phyloP scores from a whole-genome alignment of 2,888 invertebrate species.

The Dynastes tityus region DNA sequence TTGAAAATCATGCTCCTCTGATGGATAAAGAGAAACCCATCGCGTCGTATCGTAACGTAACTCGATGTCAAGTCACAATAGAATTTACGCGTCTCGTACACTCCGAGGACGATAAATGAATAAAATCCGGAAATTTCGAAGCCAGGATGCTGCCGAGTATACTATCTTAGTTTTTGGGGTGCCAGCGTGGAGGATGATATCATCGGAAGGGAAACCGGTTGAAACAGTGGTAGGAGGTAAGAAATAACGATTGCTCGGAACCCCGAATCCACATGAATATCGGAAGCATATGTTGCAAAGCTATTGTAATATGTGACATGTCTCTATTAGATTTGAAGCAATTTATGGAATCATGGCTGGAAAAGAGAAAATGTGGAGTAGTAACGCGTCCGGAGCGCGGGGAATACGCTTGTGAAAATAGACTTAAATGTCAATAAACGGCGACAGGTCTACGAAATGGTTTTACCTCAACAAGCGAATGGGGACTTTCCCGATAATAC shows the following conservation, averaged over 20 bases:
- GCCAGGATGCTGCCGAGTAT: constrained; percentile 21
- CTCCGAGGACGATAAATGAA: constrained; percentile 42
- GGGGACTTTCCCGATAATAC: constrained; percentile 28
- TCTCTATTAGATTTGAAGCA: constrained; percentile 54
- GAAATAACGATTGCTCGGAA: constrained; percentile 47
- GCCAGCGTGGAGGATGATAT: constrained; percentile 20
- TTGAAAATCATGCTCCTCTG: constrained; percentile 29
- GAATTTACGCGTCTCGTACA: constrained; percentile 41
- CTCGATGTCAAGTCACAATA: constrained; percentile 37
- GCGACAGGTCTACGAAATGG: constrained; percentile 29
- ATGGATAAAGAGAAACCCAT: constrained; percentile 29
- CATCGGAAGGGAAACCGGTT: background rate
- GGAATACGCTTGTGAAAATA: constrained; percentile 36
- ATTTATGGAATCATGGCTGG: constrained; percentile 51
- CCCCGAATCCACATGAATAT: constrained; percentile 48
- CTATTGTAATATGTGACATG: constrained; percentile 54
- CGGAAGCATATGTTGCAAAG: constrained; percentile 49
- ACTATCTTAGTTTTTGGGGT: constrained; percentile 43
- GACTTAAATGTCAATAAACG: constrained; percentile 50
- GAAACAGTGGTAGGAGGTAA: background rate
- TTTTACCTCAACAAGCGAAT: constrained; percentile 29
- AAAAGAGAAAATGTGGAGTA: constrained; percentile 17
- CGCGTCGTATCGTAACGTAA: constrained; percentile 23
- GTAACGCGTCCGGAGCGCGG: background rate
- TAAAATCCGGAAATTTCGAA: constrained; percentile 46